Conservation (phyloP, 2,797 vertebrate species). For the Antennarius maculatus region DNA sequence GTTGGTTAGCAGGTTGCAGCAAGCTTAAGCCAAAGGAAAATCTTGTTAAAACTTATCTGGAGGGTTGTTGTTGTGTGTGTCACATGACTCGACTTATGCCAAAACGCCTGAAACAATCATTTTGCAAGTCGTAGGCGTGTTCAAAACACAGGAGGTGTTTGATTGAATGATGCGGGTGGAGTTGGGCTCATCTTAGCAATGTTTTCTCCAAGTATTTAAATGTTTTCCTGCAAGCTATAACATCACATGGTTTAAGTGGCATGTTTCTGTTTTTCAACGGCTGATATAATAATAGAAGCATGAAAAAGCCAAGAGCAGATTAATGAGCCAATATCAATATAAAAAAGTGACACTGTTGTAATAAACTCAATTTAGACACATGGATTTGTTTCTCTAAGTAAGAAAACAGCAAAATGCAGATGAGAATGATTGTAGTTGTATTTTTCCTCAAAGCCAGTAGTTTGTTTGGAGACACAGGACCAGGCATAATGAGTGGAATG, state of each 20-base stretch:
- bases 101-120: not conserved
- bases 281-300: not conserved
- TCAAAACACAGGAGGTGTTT: not conserved
- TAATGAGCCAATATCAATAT: too few species aligned
- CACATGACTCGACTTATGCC: not conserved
- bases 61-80: not conserved
- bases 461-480: not conserved
- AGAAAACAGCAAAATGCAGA: not conserved
- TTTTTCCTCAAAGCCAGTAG: not conserved
- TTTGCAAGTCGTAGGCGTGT: not conserved
- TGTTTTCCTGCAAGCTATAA: too few species aligned
- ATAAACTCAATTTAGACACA: too few species aligned
- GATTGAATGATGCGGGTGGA: not conserved
- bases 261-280: not conserved
- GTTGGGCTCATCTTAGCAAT: not conserved
- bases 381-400: too few species aligned
- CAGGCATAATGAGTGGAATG: not conserved
- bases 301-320: too few species aligned
- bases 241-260: too few species aligned
- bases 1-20: constrained; percentile 6
- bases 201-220: too few species aligned
- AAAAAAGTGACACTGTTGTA: too few species aligned
- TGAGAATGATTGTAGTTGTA: too few species aligned
- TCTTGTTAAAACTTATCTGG: not conserved
- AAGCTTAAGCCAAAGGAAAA: not conserved